Evolutionary conservation across 2,888 invertebrate species (phyloP), one percentile per base, ranked within the genome.

Genomic region (Malacosoma neustria): DNA sequence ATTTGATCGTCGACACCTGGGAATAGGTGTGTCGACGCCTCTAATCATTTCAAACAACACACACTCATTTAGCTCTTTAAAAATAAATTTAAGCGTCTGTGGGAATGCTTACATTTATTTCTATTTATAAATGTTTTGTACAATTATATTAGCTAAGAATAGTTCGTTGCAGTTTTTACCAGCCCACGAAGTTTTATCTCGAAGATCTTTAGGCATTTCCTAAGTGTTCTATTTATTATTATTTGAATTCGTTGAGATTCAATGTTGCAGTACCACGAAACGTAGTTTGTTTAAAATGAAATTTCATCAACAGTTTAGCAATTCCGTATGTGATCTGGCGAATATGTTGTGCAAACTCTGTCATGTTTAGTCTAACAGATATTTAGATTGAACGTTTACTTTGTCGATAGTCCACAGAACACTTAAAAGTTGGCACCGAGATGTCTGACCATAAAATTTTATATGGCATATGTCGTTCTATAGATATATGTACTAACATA

Each of bases 1-100:
- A 62, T 57, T 62, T 65, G 54, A 64, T 61, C 56, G 47, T 52
- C 56, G 53, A 55, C 71, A 72, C 74, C 72, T 76, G 74, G 59
- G 40, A 47, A 47, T 59, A 57, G 57, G 59, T 62, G 56, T 47
- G 54, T 56, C 46, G 51, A 46, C 54, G 51, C 47, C 41, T 48
- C 47, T 47, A 52, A 55, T 51, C 47, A 53, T 44, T 56, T 47
- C 45, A 37, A 36, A 39, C 43, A 44, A 47, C 35, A 51, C 48
- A 41, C 42, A 49, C 43, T 42, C 34, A 40, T 48, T 52, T 41
- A 55, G 50, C 43, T 53, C 43, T 46, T 43, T 41, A 43, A 32
- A 39, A 38, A 45, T 22, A 22, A 32, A 13, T 13, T 32, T 32
- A 13, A 12, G 12, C 7, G 13, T 32, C 12, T 11, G 6, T 22